Base-by-base conservation (phyloP, 2,888 invertebrate genomes). In the Tricholauxania praeusta region DNA sequence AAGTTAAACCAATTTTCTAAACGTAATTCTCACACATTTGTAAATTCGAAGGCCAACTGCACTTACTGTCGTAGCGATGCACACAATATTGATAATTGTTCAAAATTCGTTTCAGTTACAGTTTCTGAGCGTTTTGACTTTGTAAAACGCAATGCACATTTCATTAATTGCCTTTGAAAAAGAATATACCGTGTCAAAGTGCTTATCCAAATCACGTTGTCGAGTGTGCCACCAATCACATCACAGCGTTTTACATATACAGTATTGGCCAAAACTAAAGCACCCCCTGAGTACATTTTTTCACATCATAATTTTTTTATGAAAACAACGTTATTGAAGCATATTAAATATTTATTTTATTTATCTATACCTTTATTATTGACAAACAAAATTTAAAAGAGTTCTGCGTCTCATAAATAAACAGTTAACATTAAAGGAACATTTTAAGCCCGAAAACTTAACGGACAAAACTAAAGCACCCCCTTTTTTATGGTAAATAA, bases 111-210 rank as follows among this genome's bases (percentile, higher is more conserved):
- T 19, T 67, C 67, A n/a, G 60, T 72, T 22, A 17, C 52, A 51
- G 66, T 59, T n/a, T 53, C 67, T 6, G 49, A 67, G 49, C 28
- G 22, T 12, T 71, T 74, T 52, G 55, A 68, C 15, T 71, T 71
- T 49, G 62, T 55, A 17, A 71, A 74, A 63, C 17, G 51, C 39
- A 47, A 49, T 65, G 15, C 32, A 6, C n/a, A 28, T 19, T 74
- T 67, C n/a, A 67, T 74, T 6, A 71, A 74, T 14, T 74, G 71
- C 14, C 63, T 73, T 14, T 62, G 17, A n/a, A 22, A 74, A 60
- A 49, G 69, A 69, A 1, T 72, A 69, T 22, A 17, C 65, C 4
- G 59, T 72, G 0, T 10, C 72, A 0, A 19, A 72, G 5, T 74
- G 74, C 3, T 8, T 22, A 2, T 69, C 64, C 0, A 72, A 69